Evolutionary conservation across 1,140 invertebrate species (phyloP).

Genomic region (Eumaeus atala): DNA sequence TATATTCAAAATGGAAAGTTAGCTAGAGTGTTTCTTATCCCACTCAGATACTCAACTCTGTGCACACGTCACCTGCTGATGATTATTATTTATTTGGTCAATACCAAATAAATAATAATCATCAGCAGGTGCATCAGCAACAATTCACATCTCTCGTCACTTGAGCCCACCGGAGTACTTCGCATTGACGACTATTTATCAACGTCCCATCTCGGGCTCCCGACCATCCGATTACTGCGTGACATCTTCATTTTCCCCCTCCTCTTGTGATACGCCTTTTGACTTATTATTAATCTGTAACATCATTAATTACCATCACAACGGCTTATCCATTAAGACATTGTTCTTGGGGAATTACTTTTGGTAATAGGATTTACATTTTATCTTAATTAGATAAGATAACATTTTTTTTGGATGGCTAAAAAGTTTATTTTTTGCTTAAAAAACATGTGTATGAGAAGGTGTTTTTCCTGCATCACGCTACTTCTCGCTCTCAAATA

Average conservation of each 20-base stretch:
- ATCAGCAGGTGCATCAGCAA: too few species aligned
- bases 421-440: too few species aligned
- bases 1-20: too few species aligned
- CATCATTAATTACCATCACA: constrained; percentile 52
- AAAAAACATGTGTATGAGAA: not conserved
- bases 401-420: too few species aligned
- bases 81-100: too few species aligned
- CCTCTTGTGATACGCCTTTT: constrained; percentile 45
- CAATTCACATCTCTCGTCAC: not conserved
- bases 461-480: too few species aligned
- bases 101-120: too few species aligned
- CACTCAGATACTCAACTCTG: too few species aligned
- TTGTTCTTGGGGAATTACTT: constrained; percentile 33
- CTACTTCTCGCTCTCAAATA: too few species aligned
- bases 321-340: constrained; percentile 41
- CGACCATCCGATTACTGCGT: constrained; percentile 51
- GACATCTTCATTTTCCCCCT: constrained; percentile 45
- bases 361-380: constrained; percentile 21
- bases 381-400: constrained; percentile 14
- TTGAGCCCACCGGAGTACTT: constrained; percentile 13
- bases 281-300: constrained; percentile 50
- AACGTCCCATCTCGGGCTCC: constrained; percentile 40
- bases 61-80: too few species aligned
- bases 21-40: too few species aligned
- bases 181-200: constrained; percentile 46